Conservation (phyloP, 1,140 invertebrate species). For the Drosophila tsacasi region DNA sequence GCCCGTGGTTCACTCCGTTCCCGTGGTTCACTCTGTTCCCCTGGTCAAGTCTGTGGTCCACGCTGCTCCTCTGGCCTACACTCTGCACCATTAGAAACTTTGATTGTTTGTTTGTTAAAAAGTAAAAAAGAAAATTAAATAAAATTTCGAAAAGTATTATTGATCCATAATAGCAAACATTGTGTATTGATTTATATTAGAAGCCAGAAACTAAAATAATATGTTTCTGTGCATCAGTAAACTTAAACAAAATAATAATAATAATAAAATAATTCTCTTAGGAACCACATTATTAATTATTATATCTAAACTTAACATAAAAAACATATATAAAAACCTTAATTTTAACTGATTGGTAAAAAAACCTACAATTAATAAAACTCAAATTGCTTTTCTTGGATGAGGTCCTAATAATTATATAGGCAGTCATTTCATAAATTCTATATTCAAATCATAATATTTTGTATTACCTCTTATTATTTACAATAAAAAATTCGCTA, state of each 20-base stretch:
- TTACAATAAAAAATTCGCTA: neutral
- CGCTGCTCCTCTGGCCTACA: constrained; percentile 82
- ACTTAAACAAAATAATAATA: neutral
- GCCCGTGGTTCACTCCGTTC: constrained; percentile 59
- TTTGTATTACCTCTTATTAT: neutral
- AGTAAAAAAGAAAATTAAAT: constrained; percentile 27
- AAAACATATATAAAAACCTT: neutral
- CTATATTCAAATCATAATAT: too few species aligned
- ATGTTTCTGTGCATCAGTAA: too few species aligned
- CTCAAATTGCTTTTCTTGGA: too few species aligned
- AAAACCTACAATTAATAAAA: neutral
- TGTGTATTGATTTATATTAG: neutral
- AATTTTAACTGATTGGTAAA: neutral
- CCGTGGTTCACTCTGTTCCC: constrained; percentile 75
- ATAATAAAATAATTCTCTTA: neutral
- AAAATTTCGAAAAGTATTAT: constrained; percentile 63
- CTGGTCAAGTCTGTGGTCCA: constrained; percentile 66
- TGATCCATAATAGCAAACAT: constrained; percentile 9
- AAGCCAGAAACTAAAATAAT: neutral
- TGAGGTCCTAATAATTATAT: too few species aligned
- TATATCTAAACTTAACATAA: too few species aligned
- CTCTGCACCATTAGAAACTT: constrained; percentile 61
- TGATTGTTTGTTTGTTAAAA: constrained; percentile 35
- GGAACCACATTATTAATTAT: neutral
- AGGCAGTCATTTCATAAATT: too few species aligned